Evolutionary conservation across 64 coral and sea anemone species (phyloP).

Genomic region (Pocillopora damicornis): DNA sequence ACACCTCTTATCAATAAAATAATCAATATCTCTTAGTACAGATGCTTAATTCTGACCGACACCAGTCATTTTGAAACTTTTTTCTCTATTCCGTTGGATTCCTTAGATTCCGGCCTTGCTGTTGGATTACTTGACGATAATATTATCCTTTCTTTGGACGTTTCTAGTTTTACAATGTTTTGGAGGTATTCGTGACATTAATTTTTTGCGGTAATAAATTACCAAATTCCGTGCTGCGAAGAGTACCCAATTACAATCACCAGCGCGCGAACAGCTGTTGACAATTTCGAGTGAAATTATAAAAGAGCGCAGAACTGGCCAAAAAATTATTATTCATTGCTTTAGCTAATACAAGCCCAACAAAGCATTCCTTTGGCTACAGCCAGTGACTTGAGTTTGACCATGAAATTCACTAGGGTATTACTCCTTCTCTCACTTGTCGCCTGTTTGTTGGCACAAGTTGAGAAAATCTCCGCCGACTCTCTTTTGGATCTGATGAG

Average conservation of each 20-base stretch:
- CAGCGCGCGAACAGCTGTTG: neutral
- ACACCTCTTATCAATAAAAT: too few relatives aligned
- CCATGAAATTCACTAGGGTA: neutral
- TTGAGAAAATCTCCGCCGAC: neutral
- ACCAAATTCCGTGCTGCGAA: too few relatives aligned
- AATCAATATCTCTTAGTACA: too few relatives aligned
- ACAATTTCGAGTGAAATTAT: neutral
- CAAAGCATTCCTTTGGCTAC: neutral
- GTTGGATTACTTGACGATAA: too few relatives aligned
- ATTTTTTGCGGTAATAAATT: too few relatives aligned
- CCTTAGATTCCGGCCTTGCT: too few relatives aligned
- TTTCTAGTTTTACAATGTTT: too few relatives aligned
- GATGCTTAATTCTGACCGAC: too few relatives aligned
- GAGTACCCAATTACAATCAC: neutral
- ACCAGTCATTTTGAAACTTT: too few relatives aligned
- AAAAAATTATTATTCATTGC: neutral
- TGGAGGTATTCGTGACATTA: too few relatives aligned
- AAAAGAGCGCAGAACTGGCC: neutral
- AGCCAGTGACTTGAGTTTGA: neutral
- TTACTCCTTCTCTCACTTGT: neutral
- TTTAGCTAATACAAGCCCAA: neutral
- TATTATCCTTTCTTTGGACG: too few relatives aligned
- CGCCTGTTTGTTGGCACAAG: neutral
- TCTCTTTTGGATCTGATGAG: neutral
- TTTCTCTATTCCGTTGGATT: too few relatives aligned